These are phyloP conservation scores for Propsilocerus akamusi DNA, from an alignment of 1,140 invertebrate genomes.

Conservation along the genomic window DNA sequence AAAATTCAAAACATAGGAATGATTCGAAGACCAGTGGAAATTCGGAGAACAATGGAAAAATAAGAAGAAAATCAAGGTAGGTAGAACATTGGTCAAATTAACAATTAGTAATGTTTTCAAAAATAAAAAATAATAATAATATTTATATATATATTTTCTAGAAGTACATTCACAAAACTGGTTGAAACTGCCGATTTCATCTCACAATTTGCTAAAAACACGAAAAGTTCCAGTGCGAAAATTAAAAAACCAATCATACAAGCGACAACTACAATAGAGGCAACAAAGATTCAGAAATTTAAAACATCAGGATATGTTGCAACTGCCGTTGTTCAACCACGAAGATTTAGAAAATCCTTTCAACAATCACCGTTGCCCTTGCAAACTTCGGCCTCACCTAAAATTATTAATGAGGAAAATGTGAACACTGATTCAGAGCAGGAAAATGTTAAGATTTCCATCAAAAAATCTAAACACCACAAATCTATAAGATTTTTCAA, in stretches of 20 bases:
- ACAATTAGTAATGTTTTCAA: too few species aligned
- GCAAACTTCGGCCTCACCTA: background rate
- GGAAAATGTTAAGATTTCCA: background rate
- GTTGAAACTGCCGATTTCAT: background rate
- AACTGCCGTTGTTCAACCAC: constrained; percentile 24
- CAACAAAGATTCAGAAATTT: constrained; percentile 20
- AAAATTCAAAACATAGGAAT: background rate
- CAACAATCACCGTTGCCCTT: background rate
- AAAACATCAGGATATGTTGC: constrained; percentile 36
- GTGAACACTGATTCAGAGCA: background rate
- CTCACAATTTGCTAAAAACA: constrained; percentile 1
- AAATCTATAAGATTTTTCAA: background rate
- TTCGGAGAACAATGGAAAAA: constrained; percentile 12
- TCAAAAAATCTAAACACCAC: background rate
- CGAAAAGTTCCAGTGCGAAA: constrained; percentile 1
- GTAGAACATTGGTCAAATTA: constrained; percentile 11
- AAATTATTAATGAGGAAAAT: background rate
- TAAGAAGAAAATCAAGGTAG: constrained; percentile 13
- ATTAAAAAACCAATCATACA: background rate
- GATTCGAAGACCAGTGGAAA: constrained; percentile 16
- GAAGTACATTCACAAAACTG: background rate
- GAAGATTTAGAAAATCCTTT: background rate
- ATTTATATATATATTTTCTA: constrained; percentile 9
- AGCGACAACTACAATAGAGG: background rate
- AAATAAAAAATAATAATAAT: too few species aligned